Base-by-base conservation (phyloP, 2,888 invertebrate species). In the Drosophila anomelani region DNA sequence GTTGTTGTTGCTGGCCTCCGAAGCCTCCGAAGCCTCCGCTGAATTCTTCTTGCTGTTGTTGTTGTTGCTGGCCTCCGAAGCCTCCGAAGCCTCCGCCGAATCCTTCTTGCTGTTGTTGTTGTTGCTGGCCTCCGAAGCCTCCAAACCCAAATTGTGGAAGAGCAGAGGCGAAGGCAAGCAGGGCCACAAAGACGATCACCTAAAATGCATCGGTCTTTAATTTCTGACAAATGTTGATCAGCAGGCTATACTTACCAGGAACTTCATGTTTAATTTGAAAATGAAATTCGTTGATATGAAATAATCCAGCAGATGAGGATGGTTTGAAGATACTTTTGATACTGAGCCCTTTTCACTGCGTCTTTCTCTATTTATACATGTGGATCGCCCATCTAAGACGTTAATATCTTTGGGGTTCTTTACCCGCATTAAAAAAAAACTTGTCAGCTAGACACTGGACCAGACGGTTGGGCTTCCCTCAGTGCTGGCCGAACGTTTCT, bases 351-450 rank as follows among this genome's bases (percentile, higher is more conserved):
- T 46, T 41, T 17, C 15, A 5, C 3, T 8, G 3, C 8, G 23
- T 44, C 57, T 44, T 26, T 63, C 47, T 15, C 58, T 80, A 78
- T 80, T 74, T 80, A 69, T 78, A 80, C 60, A 9, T 9, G 3
- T 26, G 23, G 29, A 13, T 20, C 12, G 32, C 9, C 39, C 47
- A 26, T 26, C 34, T 12, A 41, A 12, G 32, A 20, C 32, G 41
- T 8, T 44, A 12, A 32, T 23, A 7, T 63, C 43, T 73, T 34
- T 29, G 47, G 32, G 74, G 75, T 71, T 71, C 75, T 74, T 63
- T 64, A 63, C 55, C 66, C 55, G 17, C 17, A n/a, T 15, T 17
- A 17, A 38, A 26, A 51, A 59, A 47, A 12, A 29, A 36, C 43
- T 34, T 49, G 41, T 54, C 26, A 36, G 29, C 75, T 55, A 71